A percentile compares a stretch with the other conserved stretches of the same genome.
These are phyloP conservation scores for Grammomys surdaster DNA, from an alignment of 2,113 vertebrate genomes.

Conservation along the genomic window DNA sequence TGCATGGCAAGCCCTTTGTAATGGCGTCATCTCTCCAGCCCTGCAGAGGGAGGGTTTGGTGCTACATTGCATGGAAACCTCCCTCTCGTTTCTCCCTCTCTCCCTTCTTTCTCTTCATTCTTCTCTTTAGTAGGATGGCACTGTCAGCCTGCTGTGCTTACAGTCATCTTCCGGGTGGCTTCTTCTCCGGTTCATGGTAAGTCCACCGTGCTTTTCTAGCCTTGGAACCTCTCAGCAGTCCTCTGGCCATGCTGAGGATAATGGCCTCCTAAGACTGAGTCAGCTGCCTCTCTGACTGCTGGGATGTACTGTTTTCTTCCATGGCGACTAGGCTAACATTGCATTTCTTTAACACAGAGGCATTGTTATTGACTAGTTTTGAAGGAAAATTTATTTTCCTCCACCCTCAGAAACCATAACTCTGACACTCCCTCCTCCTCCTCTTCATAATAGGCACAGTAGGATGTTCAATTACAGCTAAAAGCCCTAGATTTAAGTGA, in stretches of 20 bases:
- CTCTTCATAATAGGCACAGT: constrained; percentile 78
- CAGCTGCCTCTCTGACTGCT: background rate
- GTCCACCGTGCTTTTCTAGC: background rate
- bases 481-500: constrained; percentile 82
- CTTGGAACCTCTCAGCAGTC: background rate
- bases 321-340: background rate
- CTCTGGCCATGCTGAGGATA: background rate
- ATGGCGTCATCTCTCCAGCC: too few species aligned
- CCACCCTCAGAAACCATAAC: constrained; percentile 67
- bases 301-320: constrained; percentile 59
- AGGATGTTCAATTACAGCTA: constrained; percentile 81
- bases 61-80: background rate
- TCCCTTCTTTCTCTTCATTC: too few species aligned
- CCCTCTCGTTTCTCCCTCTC: too few species aligned
- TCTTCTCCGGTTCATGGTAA: constrained; percentile 21
- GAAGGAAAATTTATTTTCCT: constrained; percentile 78
- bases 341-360: constrained; percentile 65
- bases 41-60: background rate
- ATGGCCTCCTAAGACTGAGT: background rate
- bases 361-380: constrained; percentile 74
- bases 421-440: constrained; percentile 64
- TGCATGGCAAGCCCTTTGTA: background rate
- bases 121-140: background rate
- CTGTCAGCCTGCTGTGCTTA: background rate
- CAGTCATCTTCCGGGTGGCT: background rate